These are phyloP conservation scores for Margaritifera margaritifera DNA, from an alignment of 2,888 invertebrate genomes.

Conservation along the genomic window DNA sequence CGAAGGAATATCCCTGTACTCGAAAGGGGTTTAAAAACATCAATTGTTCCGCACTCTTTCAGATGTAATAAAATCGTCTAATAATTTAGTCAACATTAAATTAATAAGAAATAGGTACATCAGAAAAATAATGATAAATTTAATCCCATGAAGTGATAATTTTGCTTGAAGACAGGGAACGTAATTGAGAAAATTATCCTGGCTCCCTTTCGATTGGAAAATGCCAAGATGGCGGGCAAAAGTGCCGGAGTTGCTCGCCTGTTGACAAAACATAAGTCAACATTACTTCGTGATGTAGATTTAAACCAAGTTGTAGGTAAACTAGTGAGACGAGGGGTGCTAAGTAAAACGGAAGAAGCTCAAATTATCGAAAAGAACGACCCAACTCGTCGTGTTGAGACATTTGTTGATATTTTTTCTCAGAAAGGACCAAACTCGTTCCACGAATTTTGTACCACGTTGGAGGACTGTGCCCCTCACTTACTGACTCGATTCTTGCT, in stretches of 20 bases:
- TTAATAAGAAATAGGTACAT: neutral
- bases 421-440: constrained; percentile 64
- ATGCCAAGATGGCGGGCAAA: constrained; percentile 65
- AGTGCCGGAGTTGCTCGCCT: constrained; percentile 57
- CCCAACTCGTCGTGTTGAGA: constrained; percentile 52
- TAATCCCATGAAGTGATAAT: neutral
- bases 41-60: neutral
- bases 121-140: neutral
- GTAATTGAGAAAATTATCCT: constrained; percentile 26
- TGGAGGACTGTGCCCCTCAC: constrained; percentile 63
- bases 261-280: constrained; percentile 56
- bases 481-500: constrained; percentile 58
- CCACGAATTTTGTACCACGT: constrained; percentile 65
- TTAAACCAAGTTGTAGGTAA: constrained; percentile 58
- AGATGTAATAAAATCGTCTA: too few relatives aligned
- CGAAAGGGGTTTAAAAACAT: neutral
- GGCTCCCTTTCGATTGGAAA: constrained; percentile 16
- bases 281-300: constrained; percentile 62
- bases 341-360: constrained; percentile 59
- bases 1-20: constrained; percentile 15
- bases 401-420: constrained; percentile 64
- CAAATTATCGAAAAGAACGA: constrained; percentile 50
- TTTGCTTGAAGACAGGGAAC: neutral
- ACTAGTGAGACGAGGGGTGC: constrained; percentile 57
- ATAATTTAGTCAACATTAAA: too few relatives aligned